Conservation (phyloP, 2,888 invertebrate species). For the Cerastis leucographa region DNA sequence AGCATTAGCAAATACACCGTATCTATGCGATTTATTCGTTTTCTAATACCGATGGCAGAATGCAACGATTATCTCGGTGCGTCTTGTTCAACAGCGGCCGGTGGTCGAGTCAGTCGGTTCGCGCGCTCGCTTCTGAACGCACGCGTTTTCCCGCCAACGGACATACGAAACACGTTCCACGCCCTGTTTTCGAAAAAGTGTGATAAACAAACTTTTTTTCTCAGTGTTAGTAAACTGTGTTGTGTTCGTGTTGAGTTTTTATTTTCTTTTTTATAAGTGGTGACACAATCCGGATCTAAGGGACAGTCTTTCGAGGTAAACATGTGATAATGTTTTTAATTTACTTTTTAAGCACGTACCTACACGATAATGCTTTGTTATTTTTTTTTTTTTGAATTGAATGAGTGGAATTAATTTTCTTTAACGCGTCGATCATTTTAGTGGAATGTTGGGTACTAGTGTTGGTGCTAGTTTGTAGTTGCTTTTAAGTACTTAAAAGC, state of each 20-base stretch:
- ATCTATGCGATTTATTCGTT: constrained; percentile 86
- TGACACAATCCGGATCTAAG: constrained; percentile 72
- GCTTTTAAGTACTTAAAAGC: constrained; percentile 3
- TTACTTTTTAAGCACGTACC: constrained; percentile 70
- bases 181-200: constrained; percentile 72
- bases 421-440: constrained; percentile 35
- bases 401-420: constrained; percentile 57
- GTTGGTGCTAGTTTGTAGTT: neutral
- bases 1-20: constrained; percentile 81
- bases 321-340: constrained; percentile 74
- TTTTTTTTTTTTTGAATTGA: constrained; percentile 69
- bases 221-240: constrained; percentile 74
- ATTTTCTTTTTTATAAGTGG: constrained; percentile 60
- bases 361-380: constrained; percentile 65
- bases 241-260: constrained; percentile 70
- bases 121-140: constrained; percentile 74
- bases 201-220: constrained; percentile 68
- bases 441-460: constrained; percentile 3
- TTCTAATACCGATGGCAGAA: constrained; percentile 85
- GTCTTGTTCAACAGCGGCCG: constrained; percentile 68
- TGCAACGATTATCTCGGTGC: constrained; percentile 76
- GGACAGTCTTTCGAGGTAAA: constrained; percentile 75
- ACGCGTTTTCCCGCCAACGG: constrained; percentile 73
- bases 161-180: constrained; percentile 72
- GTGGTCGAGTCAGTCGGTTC: constrained; percentile 76